phyloP scores from a whole-genome alignment of 1,140 invertebrate species.

The Formica exsecta region DNA sequence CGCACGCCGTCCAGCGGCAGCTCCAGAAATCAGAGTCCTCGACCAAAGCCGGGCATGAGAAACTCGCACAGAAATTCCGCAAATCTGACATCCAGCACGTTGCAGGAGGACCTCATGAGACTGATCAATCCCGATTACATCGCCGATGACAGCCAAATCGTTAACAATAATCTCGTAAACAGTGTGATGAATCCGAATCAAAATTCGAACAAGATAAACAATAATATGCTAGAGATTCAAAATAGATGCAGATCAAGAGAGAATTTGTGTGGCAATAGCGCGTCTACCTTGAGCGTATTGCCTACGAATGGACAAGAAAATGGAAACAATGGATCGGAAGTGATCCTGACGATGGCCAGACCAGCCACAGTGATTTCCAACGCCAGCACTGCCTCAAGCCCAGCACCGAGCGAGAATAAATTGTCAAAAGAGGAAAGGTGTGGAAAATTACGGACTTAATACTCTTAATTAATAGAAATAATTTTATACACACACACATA shows the following conservation, averaged over 20 bases:
- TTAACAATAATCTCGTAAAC: constrained; percentile 81
- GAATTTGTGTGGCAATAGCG: constrained; percentile 86
- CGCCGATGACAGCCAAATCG: constrained; percentile 82
- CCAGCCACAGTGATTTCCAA: constrained; percentile 91
- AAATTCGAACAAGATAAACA: constrained; percentile 82
- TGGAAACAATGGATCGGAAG: constrained; percentile 86
- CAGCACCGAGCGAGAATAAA: constrained; percentile 88
- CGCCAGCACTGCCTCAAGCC: constrained; percentile 88
- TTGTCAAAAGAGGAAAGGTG: constrained; percentile 88
- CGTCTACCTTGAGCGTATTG: constrained; percentile 82
- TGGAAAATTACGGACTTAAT: constrained; percentile 5
- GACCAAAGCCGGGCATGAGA: constrained; percentile 86
- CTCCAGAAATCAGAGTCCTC: constrained; percentile 89
- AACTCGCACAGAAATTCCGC: constrained; percentile 88
- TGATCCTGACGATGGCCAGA: constrained; percentile 91
- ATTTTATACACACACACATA: not conserved
- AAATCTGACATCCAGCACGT: constrained; percentile 89
- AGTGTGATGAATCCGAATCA: constrained; percentile 74
- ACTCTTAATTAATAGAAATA: not conserved
- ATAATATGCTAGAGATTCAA: constrained; percentile 84
- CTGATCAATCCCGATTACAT: constrained; percentile 95
- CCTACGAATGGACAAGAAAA: constrained; percentile 82
- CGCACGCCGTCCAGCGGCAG: constrained; percentile 85
- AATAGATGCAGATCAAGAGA: constrained; percentile 87
- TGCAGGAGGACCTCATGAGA: constrained; percentile 95